Evolutionary conservation across 2,113 vertebrate genomes (phyloP), one percentile per base, ranked within the genome.

Genomic region (Lasiurus cinereus): DNA sequence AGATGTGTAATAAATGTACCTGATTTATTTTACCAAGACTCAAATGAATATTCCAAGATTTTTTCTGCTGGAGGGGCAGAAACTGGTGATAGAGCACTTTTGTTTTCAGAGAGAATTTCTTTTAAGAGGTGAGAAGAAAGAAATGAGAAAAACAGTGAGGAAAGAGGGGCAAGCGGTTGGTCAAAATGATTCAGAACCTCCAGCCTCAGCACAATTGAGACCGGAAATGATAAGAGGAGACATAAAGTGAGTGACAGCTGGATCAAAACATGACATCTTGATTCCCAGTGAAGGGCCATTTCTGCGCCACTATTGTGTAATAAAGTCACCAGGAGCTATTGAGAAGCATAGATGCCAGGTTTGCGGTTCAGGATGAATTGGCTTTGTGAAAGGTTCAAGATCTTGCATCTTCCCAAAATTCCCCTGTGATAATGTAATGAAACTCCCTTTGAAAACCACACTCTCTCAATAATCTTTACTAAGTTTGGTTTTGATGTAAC

Each of bases 1-100:
- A 89, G 56, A 33, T 36, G 21, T 88, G 27, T 92, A 92, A 70
- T 73, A 90, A 79, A 77, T 85, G 64, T 8, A 59, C 43, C 73
- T 52, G 31, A 48, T 77, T 90, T 89, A n/a, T 88, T 77, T 92
- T 64, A 21, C n/a, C 46, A 11, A 70, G 56, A n/a, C 79, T 62
- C 62, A 59, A 54, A 52, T 84, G 62, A 77, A 50, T 91, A 85
- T 80, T 77, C 94, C 50, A 90, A n/a, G 62, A 8, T 72, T 54
- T 0, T 84, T 90, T 94, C 76, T 92, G 22, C 39, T 19, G 62
- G 29, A 33, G 31, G 72, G 29, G 54, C 16, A 79, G 80, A 83
- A 94, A 69, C 9, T 48, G 2, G 24, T 6, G 18, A 52, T n/a
- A 89, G 27, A n/a, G 0, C 3, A 46, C 27, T 85, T 91, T 22